Percentiles rank a stretch among this genome's conserved stretches.
These are phyloP conservation scores for Sorex araneus DNA, from an alignment of 2,113 vertebrate species.

Conservation along the genomic window DNA sequence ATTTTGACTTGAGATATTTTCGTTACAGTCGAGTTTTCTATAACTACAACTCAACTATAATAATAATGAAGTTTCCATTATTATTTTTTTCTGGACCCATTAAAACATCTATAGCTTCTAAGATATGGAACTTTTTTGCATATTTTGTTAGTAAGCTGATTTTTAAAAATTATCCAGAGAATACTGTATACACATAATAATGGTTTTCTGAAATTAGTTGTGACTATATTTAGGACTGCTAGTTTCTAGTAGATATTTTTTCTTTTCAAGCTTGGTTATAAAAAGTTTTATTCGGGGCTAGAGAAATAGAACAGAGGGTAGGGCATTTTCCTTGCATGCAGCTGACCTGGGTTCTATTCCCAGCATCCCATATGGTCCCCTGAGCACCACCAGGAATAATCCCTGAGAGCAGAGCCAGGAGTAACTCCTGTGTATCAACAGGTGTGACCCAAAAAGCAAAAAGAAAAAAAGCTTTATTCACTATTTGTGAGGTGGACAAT, in stretches of 20 bases:
- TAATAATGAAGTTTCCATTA: neutral
- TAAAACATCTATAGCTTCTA: neutral
- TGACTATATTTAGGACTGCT: neutral
- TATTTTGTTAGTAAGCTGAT: neutral
- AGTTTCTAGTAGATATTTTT: neutral
- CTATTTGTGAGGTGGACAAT: neutral
- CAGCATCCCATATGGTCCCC: no score
- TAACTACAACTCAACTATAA: neutral
- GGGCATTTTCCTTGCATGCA: no score
- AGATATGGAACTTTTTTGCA: neutral
- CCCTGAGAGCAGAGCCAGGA: no score
- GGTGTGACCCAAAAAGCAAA: no score
- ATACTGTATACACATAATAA: neutral
- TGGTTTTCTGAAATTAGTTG: neutral
- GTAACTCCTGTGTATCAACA: no score
- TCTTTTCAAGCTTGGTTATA: neutral
- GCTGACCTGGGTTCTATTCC: no score
- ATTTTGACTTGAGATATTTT: conserved; percentile 8
- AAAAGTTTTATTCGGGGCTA: neutral
- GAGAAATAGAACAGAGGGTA: no score
- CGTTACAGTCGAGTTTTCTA: neutral
- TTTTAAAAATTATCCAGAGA: neutral
- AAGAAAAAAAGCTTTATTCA: conserved; percentile 3
- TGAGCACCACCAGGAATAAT: no score
- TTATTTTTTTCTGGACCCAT: neutral